phyloP scores from a whole-genome alignment of 2,797 vertebrate genomes.

The Odontamblyopus rebecca region DNA sequence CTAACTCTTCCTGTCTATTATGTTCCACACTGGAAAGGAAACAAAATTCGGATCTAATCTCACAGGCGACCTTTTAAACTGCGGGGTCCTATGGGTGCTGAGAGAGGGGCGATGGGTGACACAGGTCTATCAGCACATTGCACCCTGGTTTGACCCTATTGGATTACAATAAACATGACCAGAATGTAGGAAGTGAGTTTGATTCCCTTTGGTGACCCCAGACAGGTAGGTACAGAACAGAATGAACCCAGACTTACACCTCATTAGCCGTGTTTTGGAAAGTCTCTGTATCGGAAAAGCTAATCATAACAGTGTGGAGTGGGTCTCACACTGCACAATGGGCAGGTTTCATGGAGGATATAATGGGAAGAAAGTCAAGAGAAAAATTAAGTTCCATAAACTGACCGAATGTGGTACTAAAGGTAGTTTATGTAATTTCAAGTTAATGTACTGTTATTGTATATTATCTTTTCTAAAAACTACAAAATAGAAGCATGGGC shows the following conservation, averaged over 20 bases:
- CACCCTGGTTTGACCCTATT: conserved; percentile 34
- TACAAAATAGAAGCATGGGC: too few species aligned
- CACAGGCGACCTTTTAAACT: conserved; percentile 20
- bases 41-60: conserved; percentile 21
- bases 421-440: background rate
- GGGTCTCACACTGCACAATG: conserved; percentile 6
- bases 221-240: conserved; percentile 44
- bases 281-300: conserved; percentile 52
- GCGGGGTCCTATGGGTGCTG: conserved; percentile 24
- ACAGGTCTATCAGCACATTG: conserved; percentile 56
- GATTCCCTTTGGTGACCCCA: conserved; percentile 35
- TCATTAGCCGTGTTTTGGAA: conserved; percentile 61
- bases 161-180: conserved; percentile 38
- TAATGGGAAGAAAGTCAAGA: background rate
- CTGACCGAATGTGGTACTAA: background rate
- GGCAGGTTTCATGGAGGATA: background rate
- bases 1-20: conserved; percentile 41
- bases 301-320: conserved; percentile 57
- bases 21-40: conserved; percentile 46
- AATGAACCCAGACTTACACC: conserved; percentile 27
- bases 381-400: background rate
- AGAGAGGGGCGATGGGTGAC: conserved; percentile 22
- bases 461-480: too few species aligned
- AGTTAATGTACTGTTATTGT: too few species aligned
- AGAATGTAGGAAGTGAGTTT: conserved; percentile 50